These are phyloP conservation scores for Tachina grossa DNA, from an alignment of 2,888 invertebrate genomes.

Conservation along the genomic window DNA sequence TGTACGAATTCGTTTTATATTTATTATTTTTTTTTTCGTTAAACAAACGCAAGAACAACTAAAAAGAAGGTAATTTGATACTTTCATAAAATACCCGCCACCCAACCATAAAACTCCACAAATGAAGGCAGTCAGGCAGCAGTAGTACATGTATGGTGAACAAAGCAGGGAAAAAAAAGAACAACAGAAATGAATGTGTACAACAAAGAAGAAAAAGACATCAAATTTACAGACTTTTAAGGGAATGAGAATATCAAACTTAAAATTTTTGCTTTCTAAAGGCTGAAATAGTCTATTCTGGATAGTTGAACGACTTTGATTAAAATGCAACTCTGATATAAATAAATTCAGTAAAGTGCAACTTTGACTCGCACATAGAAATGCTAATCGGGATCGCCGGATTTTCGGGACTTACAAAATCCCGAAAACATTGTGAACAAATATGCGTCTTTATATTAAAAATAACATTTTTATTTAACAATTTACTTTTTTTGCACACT, in stretches of 20 bases:
- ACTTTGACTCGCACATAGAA: too few species aligned
- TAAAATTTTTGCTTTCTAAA: neutral
- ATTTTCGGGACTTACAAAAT: too few species aligned
- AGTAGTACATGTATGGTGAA: constrained; percentile 67
- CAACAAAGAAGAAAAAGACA: constrained; percentile 41
- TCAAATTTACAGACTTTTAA: constrained; percentile 23
- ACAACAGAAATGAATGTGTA: constrained; percentile 65
- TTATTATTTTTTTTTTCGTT: constrained; percentile 36
- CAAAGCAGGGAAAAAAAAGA: constrained; percentile 73
- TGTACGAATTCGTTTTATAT: neutral
- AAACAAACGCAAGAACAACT: constrained; percentile 45
- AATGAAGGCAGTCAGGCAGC: constrained; percentile 75
- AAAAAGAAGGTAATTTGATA: constrained; percentile 77
- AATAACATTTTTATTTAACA: too few species aligned
- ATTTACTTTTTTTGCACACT: too few species aligned
- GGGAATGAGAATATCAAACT: constrained; percentile 2
- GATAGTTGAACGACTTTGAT: too few species aligned
- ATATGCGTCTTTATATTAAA: too few species aligned
- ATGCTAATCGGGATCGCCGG: too few species aligned
- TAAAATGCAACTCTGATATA: too few species aligned
- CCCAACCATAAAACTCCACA: constrained; percentile 81
- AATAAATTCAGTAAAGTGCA: too few species aligned
- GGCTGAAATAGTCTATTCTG: neutral
- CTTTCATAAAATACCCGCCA: constrained; percentile 81
- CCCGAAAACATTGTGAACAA: too few species aligned